A percentile compares a stretch with the other conserved stretches of the same genome.
Evolutionary conservation across 1,140 invertebrate genomes (phyloP).

Genomic region (Uloborus diversus): DNA sequence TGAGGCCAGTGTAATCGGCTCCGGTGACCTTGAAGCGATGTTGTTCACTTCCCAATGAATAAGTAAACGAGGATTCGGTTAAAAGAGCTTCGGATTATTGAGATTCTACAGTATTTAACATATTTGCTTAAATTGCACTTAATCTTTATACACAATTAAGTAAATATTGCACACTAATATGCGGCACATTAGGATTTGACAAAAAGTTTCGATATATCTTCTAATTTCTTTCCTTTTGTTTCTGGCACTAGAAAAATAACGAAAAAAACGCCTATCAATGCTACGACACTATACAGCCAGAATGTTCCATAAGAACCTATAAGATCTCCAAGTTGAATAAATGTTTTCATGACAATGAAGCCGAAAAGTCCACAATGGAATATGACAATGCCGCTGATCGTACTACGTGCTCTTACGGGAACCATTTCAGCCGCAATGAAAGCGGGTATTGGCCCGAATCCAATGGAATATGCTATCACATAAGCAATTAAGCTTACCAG

Average conservation of each 20-base stretch:
- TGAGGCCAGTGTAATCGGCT: no score
- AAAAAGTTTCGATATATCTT: conserved; percentile 62
- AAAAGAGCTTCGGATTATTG: no score
- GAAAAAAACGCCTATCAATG: conserved; percentile 63
- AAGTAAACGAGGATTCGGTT: no score
- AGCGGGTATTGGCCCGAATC: conserved; percentile 64
- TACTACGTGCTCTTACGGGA: conserved; percentile 72
- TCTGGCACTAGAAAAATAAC: conserved; percentile 65
- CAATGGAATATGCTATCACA: conserved; percentile 69
- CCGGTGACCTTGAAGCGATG: no score
- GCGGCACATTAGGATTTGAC: no score
- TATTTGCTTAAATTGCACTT: no score
- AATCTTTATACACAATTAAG: no score
- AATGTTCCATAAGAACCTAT: conserved; percentile 64
- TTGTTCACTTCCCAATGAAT: no score
- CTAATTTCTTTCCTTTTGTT: conserved; percentile 67
- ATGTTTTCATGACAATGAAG: conserved; percentile 83
- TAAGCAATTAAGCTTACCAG: conserved; percentile 69
- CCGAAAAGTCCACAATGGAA: conserved; percentile 80
- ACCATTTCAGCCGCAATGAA: conserved; percentile 81
- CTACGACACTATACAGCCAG: conserved; percentile 64
- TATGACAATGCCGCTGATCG: conserved; percentile 70
- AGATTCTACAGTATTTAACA: no score
- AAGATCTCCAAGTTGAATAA: conserved; percentile 69
- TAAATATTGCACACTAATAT: no score